These are phyloP conservation scores for Sebastolobus alascanus DNA, from an alignment of 2,797 vertebrate species.

Conservation along the genomic window DNA sequence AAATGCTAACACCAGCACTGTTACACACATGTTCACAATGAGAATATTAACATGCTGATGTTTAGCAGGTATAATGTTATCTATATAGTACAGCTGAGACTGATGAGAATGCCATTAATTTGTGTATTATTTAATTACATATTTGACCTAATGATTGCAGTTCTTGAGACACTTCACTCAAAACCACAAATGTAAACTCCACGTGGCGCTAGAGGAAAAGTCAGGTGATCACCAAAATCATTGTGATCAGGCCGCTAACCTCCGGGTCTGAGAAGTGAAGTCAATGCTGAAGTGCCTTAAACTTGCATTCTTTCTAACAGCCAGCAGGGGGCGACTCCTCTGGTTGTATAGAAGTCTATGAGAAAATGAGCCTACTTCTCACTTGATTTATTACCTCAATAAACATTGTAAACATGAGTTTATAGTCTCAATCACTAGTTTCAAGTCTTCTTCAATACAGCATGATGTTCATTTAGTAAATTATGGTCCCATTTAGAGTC, in stretches of 20 bases:
- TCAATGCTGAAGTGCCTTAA: no score
- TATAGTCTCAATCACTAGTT: no score
- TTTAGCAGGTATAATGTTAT: background rate
- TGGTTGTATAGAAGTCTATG: no score
- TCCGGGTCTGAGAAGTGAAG: no score
- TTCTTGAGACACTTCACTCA: background rate
- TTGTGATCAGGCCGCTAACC: background rate
- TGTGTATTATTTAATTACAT: background rate
- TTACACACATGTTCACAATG: background rate
- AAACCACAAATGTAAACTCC: background rate
- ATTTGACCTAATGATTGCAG: background rate
- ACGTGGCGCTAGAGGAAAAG: background rate
- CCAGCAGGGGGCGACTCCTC: no score
- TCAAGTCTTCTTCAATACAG: no score
- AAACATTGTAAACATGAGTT: no score
- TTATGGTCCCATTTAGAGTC: no score
- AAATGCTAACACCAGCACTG: slow-evolving; percentile 10
- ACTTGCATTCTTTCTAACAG: no score
- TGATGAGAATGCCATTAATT: background rate
- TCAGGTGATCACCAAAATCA: background rate
- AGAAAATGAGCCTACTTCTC: no score
- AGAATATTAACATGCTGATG: background rate
- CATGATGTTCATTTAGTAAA: no score
- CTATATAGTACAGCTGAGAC: background rate
- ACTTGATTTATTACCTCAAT: no score